These are phyloP conservation scores for Phorcus lineatus DNA, from an alignment of 2,888 invertebrate genomes.

Conservation along the genomic window DNA sequence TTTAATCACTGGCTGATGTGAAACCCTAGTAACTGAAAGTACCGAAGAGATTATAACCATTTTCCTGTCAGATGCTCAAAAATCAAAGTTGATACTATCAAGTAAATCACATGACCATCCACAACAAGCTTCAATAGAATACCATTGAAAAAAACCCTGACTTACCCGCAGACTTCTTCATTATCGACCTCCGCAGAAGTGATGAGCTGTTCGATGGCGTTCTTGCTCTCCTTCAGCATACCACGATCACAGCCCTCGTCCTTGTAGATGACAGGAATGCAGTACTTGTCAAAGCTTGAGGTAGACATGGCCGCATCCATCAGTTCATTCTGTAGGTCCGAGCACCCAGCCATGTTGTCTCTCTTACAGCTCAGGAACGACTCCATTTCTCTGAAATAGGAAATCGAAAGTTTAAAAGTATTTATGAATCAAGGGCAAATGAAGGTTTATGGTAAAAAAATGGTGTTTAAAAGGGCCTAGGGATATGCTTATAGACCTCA, in stretches of 20 bases:
- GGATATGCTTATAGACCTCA: no score
- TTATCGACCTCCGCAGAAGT: not conserved
- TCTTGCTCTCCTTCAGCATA: not conserved
- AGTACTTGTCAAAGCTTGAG: not conserved
- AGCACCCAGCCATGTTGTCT: not conserved
- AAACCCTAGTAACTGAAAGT: no score
- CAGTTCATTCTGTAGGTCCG: not conserved
- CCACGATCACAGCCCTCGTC: not conserved
- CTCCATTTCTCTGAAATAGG: not conserved
- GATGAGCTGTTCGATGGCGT: not conserved
- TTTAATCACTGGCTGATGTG: no score
- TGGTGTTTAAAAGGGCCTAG: no score
- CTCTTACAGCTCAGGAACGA: not conserved
- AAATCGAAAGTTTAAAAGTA: not conserved
- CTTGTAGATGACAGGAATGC: not conserved
- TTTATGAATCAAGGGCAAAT: no score
- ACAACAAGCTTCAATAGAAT: no score
- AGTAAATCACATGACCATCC: no score
- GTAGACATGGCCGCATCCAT: not conserved
- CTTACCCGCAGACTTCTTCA: slow-evolving; percentile 26
- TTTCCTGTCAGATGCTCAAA: no score
- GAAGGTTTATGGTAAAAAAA: no score
- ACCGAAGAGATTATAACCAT: no score
- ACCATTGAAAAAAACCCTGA: no score
- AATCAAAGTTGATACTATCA: no score